Base-by-base conservation (phyloP, 2,797 vertebrate species). In the Chrysocyon brachyurus region DNA sequence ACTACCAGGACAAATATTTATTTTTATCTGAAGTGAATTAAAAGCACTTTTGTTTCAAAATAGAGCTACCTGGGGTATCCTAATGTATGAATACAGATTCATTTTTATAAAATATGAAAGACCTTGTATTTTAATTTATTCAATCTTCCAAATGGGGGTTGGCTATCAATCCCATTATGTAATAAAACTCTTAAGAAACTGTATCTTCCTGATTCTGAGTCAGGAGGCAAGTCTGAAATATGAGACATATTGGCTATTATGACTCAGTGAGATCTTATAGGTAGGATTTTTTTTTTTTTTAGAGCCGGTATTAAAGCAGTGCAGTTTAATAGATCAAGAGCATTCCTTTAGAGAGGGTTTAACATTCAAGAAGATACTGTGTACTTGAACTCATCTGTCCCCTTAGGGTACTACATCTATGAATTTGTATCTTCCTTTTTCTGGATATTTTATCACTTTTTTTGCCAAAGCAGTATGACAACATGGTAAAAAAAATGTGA, bases 11-110 rank as follows among this genome's bases (percentile, higher is more conserved):
- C 61, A 91, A 49, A 33, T 40, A 77, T n/a, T 78, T 31, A 22
- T 73, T 66, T 81, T 92, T 81, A 85, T 19, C 57, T 81, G 36
- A 90, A 89, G 24, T 64, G 46, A 79, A 79, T 85, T 52, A 72
- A 79, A 95, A 70, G 28, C 52, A 87, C 57, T 72, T 83, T 92
- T 88, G 72, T 92, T 81, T 78, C 54, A 33, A 92, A 92, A 86
- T 24, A 73, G 12, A 92, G 86, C 57, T 86, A 64, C 24, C 57
- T 26, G 10, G 40, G 14, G 12, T n/a, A 84, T 56, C 61, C 36
- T 59, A 87, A 84, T 61, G 26, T 40, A 79, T 26, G 40, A 90
- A 87, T 52, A 83, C 46, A 88, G 31, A 95, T 17, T 86, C 17
- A n/a, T 46, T 49, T 78, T 17, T 31, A 40, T 22, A 52, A 66